Evolutionary conservation across 1,140 invertebrate species (phyloP), one percentile per base, ranked within the genome.

Genomic region (Drosophila ogumai): DNA sequence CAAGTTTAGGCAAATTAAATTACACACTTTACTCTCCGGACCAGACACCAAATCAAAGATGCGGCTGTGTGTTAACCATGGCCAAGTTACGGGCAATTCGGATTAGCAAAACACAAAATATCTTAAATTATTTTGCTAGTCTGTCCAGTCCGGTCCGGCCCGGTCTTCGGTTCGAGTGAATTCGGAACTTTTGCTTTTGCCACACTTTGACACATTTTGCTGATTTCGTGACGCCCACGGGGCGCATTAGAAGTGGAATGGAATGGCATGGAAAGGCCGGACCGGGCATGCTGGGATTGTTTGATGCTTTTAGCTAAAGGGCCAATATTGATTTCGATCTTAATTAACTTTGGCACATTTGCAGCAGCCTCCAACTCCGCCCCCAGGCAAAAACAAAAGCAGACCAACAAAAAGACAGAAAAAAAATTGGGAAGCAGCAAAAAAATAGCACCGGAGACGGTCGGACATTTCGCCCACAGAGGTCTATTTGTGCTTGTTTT

Each of bases 331-430:
- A 90, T 90, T 90, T 90, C 85, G 86, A 90, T 90, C 85, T 90
- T 90, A 90, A 90, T 90, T 90, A 90, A 90, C 85, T 90, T 90
- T 90, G 85, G 85, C 85, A 90, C 85, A 90, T 90, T 90, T 90
- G 85, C 77, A 90, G 81, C 85, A 81, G 65, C 80, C 85, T 68
- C 74, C 64, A 59, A 57, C 67, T 56, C 34, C 25, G 13, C n/a
- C 10, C 41, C 22, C 22, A 9, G 22, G 17, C 58, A 41, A 50
- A 36, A 47, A 47, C 17, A 56, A 43, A 50, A 47, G 40, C 32
- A 54, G 31, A 19, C 49, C 17, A 19, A 50, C 44, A 46, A 36
- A 44, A 58, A 32, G 47, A 38, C 22, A 34, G 31, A 13, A 44
- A 25, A 44, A 60, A 25, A 36, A 36, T 31, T 15, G 34, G 13